Evolutionary conservation across 2,797 vertebrate genomes (phyloP).

Genomic region (Oceanodroma leucorhoa): DNA sequence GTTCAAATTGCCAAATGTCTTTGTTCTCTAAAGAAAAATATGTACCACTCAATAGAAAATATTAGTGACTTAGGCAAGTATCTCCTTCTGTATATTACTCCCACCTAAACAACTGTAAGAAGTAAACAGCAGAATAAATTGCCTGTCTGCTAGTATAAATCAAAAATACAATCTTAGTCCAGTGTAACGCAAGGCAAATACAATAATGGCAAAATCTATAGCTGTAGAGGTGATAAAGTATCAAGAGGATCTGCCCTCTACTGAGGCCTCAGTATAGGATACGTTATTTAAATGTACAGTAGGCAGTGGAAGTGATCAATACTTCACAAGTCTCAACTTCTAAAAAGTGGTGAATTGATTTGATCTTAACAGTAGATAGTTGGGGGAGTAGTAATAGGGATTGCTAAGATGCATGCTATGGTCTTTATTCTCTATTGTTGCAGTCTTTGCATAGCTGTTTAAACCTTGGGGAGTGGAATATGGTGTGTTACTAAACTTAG

Average conservation of each 20-base stretch:
- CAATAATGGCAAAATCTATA: conserved; percentile 75
- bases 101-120: conserved; percentile 62
- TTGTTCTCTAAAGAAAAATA: not conserved
- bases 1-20: not conserved
- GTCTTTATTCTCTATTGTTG: not conserved
- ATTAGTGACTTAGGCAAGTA: conserved; percentile 57
- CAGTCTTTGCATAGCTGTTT: not conserved
- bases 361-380: not conserved
- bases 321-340: conserved; percentile 12
- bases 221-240: conserved; percentile 66
- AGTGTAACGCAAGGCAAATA: conserved; percentile 65
- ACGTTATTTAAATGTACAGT: conserved; percentile 68
- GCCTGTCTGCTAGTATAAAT: conserved; percentile 71
- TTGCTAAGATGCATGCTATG: not conserved
- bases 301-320: conserved; percentile 49
- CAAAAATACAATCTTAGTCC: conserved; percentile 65
- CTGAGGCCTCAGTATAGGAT: conserved; percentile 6
- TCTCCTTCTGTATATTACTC: conserved; percentile 55
- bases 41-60: conserved; percentile 27
- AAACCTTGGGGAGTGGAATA: not conserved
- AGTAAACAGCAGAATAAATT: conserved; percentile 73
- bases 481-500: not conserved
- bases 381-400: not conserved
- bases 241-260: conserved; percentile 16
- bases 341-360: not conserved